phyloP scores from a whole-genome alignment of 2,888 invertebrate species.

The Stenchaetothrips biformis region DNA sequence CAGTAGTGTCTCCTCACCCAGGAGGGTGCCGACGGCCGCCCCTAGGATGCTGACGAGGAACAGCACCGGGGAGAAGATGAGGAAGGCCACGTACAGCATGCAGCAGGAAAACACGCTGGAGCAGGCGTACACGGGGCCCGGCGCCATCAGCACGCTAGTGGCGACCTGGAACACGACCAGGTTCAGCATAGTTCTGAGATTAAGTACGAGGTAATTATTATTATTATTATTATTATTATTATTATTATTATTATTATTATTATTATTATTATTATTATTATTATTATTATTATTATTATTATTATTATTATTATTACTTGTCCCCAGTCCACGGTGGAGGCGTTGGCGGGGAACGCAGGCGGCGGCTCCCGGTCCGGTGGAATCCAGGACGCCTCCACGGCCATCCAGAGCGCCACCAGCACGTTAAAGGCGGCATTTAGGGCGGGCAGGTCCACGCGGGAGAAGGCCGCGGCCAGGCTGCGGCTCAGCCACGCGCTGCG shows the following conservation, averaged over 20 bases:
- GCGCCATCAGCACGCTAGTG: constrained; percentile 11
- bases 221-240: no score
- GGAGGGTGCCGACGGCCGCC: background rate
- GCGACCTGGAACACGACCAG: background rate
- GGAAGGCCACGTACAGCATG: constrained; percentile 3
- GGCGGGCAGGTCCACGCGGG: background rate
- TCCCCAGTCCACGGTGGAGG: background rate
- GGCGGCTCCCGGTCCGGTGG: background rate
- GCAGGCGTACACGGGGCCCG: constrained; percentile 11
- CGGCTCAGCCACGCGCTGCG: constrained; percentile 15
- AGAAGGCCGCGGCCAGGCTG: background rate
- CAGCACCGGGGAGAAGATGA: constrained; percentile 15
- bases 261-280: no score
- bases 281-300: no score
- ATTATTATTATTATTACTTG: no score
- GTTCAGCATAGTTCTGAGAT: no score
- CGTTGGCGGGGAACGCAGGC: background rate
- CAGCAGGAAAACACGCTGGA: background rate
- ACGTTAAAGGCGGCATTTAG: background rate
- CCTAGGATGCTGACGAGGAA: background rate
- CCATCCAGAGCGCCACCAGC: background rate
- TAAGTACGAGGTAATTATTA: no score
- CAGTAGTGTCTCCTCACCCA: background rate
- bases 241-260: no score
- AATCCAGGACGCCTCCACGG: constrained; percentile 4